These are phyloP conservation scores for Archips xylosteana DNA, from an alignment of 2,888 invertebrate species.

Conservation along the genomic window DNA sequence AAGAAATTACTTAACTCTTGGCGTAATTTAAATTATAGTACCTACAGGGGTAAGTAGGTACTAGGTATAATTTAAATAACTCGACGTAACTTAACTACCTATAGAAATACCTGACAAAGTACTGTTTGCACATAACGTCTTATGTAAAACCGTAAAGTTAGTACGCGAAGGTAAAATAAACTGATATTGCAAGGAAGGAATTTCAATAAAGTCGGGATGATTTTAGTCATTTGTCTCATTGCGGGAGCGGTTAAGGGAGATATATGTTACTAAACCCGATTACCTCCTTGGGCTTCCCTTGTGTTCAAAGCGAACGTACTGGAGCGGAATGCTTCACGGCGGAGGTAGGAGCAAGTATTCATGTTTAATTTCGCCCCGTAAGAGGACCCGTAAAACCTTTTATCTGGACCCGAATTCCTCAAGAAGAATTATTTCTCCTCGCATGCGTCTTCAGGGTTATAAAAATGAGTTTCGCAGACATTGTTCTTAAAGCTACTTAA, in stretches of 20 bases:
- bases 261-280: slow-evolving; percentile 71
- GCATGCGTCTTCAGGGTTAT: slow-evolving; percentile 40
- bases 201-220: slow-evolving; percentile 60
- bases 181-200: slow-evolving; percentile 45
- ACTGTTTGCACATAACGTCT: neutral
- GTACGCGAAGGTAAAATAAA: slow-evolving; percentile 25
- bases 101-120: neutral
- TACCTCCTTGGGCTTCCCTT: slow-evolving; percentile 72
- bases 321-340: slow-evolving; percentile 81
- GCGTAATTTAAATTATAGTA: too few relatives aligned
- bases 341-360: slow-evolving; percentile 83
- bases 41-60: too few relatives aligned
- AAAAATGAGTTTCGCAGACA: slow-evolving; percentile 39
- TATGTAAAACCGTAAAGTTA: slow-evolving; percentile 2
- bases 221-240: slow-evolving; percentile 66
- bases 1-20: too few relatives aligned
- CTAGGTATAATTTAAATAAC: neutral
- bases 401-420: slow-evolving; percentile 74
- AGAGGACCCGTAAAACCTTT: slow-evolving; percentile 73
- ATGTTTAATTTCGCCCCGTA: slow-evolving; percentile 80
- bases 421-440: slow-evolving; percentile 56
- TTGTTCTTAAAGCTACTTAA: slow-evolving; percentile 32
- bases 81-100: neutral
- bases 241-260: slow-evolving; percentile 59
- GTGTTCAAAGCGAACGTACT: slow-evolving; percentile 81